Conservation (phyloP, 2,113 vertebrate genomes). For the Oryctolagus cuniculus region mOryCun1.1 NC_091441.1:105597501-105598000, state of each 20-base stretch:
- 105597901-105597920: neutral
- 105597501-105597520: neutral
- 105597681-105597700: too few species aligned
- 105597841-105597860: neutral
- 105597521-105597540: neutral
- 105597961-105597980: neutral
- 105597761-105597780: neutral
- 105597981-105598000: neutral
- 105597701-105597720: neutral
- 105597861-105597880: neutral
- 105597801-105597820: accelerated
- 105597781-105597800: neutral
- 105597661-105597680: too few species aligned
- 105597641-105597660: too few species aligned
- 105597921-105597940: neutral
- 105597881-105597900: neutral
- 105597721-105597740: neutral
- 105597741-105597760: neutral
- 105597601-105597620: neutral
- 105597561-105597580: neutral
- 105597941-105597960: neutral
- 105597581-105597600: neutral
- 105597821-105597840: neutral
- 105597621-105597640: neutral
- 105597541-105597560: neutral